Evolutionary conservation across 2,888 invertebrate genomes (phyloP).

Genomic region (Pachydiplax longipennis): DNA sequence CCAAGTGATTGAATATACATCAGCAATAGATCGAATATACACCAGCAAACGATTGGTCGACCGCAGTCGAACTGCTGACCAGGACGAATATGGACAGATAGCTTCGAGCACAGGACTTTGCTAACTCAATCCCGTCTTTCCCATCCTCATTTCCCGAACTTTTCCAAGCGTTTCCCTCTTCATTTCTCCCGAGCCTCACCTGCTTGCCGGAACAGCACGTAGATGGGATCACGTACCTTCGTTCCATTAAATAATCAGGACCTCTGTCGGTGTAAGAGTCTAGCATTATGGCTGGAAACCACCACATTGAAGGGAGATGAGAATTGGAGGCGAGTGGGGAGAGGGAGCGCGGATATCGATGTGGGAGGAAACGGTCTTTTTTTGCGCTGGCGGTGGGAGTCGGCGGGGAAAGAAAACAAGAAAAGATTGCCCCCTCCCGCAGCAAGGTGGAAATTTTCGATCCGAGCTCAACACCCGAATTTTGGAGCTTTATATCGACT

Average conservation of each 20-base stretch:
- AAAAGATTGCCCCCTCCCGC: not conserved
- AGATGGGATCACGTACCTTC: conserved; percentile 4
- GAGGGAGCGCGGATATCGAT: not conserved
- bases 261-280: conserved; percentile 18
- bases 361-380: not conserved
- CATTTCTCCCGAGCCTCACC: not conserved
- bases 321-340: not conserved
- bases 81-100: too few species aligned
- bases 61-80: too few species aligned
- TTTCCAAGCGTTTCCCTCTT: too few species aligned
- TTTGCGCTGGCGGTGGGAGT: not conserved
- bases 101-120: too few species aligned
- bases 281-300: not conserved
- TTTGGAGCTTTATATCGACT: not conserved
- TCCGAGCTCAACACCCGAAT: not conserved
- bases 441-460: not conserved
- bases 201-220: conserved; percentile 3
- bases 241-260: conserved; percentile 38
- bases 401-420: not conserved
- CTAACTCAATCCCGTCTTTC: too few species aligned
- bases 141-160: too few species aligned
- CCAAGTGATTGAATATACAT: too few species aligned
- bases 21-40: too few species aligned
- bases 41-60: too few species aligned
- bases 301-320: not conserved